Evolutionary conservation across 2,888 invertebrate species (phyloP).

Genomic region (Cheilosia pagana): DNA sequence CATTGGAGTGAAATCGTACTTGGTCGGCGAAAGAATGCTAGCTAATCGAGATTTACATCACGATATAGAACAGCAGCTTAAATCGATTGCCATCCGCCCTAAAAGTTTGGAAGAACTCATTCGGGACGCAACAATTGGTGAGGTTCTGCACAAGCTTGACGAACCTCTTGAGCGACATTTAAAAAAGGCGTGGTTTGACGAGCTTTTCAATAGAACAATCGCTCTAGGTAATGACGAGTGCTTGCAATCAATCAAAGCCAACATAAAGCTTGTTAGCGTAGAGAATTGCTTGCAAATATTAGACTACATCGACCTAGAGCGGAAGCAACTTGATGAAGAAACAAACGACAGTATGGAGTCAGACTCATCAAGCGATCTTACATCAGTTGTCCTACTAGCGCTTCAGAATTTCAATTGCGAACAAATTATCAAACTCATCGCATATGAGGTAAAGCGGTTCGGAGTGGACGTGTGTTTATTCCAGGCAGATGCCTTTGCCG

Average conservation of each 20-base stretch:
- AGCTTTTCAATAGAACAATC: constrained; percentile 77
- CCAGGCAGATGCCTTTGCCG: constrained; percentile 69
- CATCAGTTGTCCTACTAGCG: constrained; percentile 74
- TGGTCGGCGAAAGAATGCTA: constrained; percentile 77
- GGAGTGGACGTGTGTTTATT: constrained; percentile 74
- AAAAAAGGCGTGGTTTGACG: constrained; percentile 78
- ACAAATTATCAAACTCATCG: constrained; percentile 75
- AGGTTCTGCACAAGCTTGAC: constrained; percentile 78
- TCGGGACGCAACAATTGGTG: constrained; percentile 78
- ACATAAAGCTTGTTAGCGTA: constrained; percentile 76
- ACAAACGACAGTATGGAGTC: constrained; percentile 64
- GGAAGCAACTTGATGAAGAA: constrained; percentile 36
- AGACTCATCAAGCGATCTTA: constrained; percentile 65
- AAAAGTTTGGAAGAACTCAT: constrained; percentile 77
- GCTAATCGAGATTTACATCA: constrained; percentile 77
- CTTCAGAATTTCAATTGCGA: constrained; percentile 76
- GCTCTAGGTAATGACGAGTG: constrained; percentile 80
- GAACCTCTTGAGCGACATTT: constrained; percentile 59
- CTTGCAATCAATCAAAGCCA: constrained; percentile 77
- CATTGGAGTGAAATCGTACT: constrained; percentile 78
- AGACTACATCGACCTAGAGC: constrained; percentile 73
- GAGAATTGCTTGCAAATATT: constrained; percentile 77
- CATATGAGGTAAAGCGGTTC: constrained; percentile 76
- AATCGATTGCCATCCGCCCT: constrained; percentile 78
- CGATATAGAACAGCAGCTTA: constrained; percentile 78